Conservation (phyloP, 2,888 invertebrate species). For the Autographa gamma region DNA sequence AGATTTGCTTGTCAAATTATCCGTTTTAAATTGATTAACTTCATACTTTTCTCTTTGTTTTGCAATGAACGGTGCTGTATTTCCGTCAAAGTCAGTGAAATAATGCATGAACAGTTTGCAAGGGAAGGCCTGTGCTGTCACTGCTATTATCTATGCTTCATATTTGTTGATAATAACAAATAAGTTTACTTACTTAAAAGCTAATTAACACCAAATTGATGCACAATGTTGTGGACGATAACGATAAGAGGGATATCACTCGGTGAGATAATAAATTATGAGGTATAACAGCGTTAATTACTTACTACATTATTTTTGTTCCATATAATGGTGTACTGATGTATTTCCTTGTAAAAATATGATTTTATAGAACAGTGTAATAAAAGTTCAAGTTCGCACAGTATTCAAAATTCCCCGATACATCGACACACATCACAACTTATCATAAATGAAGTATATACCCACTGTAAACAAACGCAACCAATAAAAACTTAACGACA, state of each 20-base stretch:
- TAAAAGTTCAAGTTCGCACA: not conserved
- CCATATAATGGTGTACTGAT: not conserved
- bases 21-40: not conserved
- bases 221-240: not conserved
- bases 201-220: not conserved
- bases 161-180: not conserved
- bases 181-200: not conserved
- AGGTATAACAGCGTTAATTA: not conserved
- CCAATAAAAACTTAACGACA: slow-evolving; percentile 39
- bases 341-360: not conserved
- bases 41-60: not conserved
- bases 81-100: not conserved
- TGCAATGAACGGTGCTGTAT: not conserved
- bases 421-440: not conserved
- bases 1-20: no score
- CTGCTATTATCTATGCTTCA: not conserved
- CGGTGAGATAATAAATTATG: not conserved
- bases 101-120: not conserved
- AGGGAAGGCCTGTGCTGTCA: not conserved
- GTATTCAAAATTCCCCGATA: not conserved
- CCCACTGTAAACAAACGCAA: slow-evolving; percentile 19
- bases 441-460: not conserved
- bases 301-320: not conserved
- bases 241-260: not conserved
- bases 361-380: not conserved